A percentile compares a stretch with the other conserved stretches of the same genome.
These are phyloP conservation scores for Urocynchramus pylzowi DNA, from an alignment of 2,113 vertebrate species.

Conservation along the genomic window DNA sequence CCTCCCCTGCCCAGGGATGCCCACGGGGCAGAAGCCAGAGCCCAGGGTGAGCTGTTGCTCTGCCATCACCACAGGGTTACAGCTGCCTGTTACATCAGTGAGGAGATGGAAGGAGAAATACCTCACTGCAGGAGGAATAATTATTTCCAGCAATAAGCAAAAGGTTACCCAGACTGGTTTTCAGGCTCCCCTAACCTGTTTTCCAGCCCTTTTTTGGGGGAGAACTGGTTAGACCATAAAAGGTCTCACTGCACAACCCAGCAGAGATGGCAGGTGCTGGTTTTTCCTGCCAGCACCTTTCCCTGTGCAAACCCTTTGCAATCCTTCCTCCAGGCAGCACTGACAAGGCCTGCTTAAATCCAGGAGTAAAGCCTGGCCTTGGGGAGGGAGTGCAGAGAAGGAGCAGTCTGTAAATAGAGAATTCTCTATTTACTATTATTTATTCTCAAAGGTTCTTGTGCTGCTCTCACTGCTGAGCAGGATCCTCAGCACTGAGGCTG, in stretches of 20 bases:
- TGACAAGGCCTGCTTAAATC: not conserved
- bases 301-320: not conserved
- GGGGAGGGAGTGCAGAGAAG: not conserved
- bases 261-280: not conserved
- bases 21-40: not conserved
- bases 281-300: not conserved
- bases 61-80: rapidly evolving
- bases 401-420: not conserved
- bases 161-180: not conserved
- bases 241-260: not conserved
- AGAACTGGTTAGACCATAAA: not conserved
- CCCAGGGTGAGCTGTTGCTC: not conserved
- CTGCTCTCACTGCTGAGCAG: not conserved
- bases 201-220: not conserved
- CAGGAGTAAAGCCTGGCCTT: not conserved
- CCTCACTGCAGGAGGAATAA: not conserved
- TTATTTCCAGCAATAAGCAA: not conserved
- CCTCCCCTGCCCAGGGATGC: rapidly evolving
- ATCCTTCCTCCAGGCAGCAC: not conserved
- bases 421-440: not conserved
- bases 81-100: not conserved
- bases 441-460: not conserved
- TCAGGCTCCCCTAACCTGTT: not conserved
- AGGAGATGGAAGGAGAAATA: not conserved
- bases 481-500: rapidly evolving